Evolutionary conservation across 2,797 vertebrate genomes (phyloP), one percentile per base, ranked within the genome.

Genomic region (Lithobates pipiens): DNA sequence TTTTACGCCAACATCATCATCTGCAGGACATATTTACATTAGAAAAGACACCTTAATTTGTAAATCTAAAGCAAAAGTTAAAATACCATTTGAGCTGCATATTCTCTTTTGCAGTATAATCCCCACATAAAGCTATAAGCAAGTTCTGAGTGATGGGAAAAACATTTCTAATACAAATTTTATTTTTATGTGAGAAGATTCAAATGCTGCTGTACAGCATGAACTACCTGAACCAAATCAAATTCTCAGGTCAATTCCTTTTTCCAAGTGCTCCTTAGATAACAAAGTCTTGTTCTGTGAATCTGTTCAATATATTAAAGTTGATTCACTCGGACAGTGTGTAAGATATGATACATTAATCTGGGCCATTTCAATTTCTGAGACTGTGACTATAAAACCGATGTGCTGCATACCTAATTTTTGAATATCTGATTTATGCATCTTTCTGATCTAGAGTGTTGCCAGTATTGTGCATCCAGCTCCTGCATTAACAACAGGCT

Each of bases 371-470:
- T 97, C 95, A 95, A 96, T 97, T 96, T 95, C 95, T 92, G 93
- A 93, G 93, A 92, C 95, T 95, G 93, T 93, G 94, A 96, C 94
- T 97, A 96, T 97, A 97, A 98, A 98, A 96, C 95, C 93, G 94
- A 94, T 96, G 94, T 94, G 95, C 95, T 96, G 96, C 96, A 96
- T 96, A 96, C 97, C 95, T 97, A 96, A 97, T 97, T 97, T 96
- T 92, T 95, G 96, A 96, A 95, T 95, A 95, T 94, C 95, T 97
- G 96, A 98, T 98, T 97, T 97, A 97, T 96, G 95, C 93, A 93
- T 95, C 93, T 91, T 93, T 95, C 95, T 95, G 95, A 95, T 95
- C 93, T 92, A 84, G 88, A 93, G 93, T 95, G 94, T 93, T 92
- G 93, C 94, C 93, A 94, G 94, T 94, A 93, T 94, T 95, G 95